phyloP scores from a whole-genome alignment of 2,113 vertebrate species.

The Mus pahari region DNA sequence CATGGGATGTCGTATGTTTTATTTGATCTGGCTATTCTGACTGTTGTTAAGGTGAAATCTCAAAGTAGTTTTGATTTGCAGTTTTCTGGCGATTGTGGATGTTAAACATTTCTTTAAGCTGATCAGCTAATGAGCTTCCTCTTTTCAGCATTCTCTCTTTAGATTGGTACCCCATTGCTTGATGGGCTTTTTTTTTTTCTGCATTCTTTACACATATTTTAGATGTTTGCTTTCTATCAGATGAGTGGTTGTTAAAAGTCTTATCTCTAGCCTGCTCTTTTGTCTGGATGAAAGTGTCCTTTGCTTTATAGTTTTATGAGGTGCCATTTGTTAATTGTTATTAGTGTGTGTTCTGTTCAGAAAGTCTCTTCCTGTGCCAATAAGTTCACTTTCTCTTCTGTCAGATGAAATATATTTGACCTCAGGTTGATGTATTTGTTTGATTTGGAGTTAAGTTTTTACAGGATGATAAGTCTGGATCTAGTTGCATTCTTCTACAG shows the following conservation, averaged over 20 bases:
- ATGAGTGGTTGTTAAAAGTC: background rate
- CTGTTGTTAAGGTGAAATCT: background rate
- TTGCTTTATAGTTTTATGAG: background rate
- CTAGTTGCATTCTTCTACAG: background rate
- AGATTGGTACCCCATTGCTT: background rate
- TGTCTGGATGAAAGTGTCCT: background rate
- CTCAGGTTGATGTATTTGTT: background rate
- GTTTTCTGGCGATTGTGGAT: background rate
- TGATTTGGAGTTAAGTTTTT: background rate
- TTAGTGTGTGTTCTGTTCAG: background rate
- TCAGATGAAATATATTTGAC: background rate
- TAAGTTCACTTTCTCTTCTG: background rate
- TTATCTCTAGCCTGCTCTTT: no score
- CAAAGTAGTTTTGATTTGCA: background rate
- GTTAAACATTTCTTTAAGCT: background rate
- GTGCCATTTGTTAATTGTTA: background rate
- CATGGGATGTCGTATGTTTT: background rate
- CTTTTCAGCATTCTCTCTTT: background rate
- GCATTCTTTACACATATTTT: background rate
- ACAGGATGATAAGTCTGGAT: background rate
- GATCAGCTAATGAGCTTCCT: background rate
- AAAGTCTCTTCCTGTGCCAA: background rate
- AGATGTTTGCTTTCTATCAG: background rate
- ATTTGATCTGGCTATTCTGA: background rate
- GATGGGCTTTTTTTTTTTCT: background rate